Evolutionary conservation across 2,797 vertebrate species (phyloP).

Genomic region (Eurystomus glaucurus): DNA sequence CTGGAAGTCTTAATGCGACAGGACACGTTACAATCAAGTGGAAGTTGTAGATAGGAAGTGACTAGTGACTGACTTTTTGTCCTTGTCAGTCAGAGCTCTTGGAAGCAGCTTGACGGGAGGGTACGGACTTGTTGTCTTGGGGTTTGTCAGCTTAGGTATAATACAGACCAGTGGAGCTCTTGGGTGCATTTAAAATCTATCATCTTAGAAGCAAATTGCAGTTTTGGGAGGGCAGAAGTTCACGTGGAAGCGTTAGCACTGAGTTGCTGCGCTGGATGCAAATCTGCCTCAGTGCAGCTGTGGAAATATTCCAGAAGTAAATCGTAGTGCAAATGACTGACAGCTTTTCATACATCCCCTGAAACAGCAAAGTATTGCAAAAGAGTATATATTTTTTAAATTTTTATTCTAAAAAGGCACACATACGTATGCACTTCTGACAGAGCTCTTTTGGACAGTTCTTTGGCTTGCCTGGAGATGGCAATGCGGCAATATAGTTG

Average conservation of each 20-base stretch:
- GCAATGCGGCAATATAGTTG: constrained; percentile 42
- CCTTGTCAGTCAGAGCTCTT: background rate
- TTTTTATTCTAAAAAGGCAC: fast-evolving
- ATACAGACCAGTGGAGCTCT: fast-evolving
- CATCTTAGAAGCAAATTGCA: fast-evolving
- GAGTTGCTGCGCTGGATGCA: background rate
- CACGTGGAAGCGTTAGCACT: fast-evolving
- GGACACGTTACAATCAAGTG: background rate
- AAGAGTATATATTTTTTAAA: fast-evolving
- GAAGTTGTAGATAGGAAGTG: fast-evolving
- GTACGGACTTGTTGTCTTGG: background rate
- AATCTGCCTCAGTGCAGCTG: fast-evolving
- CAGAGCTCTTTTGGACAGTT: background rate
- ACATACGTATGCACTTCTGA: fast-evolving
- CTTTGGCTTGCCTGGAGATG: constrained; percentile 56
- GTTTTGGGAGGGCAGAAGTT: background rate
- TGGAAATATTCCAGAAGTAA: background rate
- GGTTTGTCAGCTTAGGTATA: background rate
- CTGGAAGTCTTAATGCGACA: background rate
- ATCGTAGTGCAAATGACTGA: background rate
- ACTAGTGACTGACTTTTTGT: background rate
- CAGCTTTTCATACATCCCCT: background rate
- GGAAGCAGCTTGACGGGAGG: background rate
- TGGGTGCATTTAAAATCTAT: background rate
- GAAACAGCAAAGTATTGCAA: fast-evolving